A percentile compares a stretch with the other conserved stretches of the same genome.
Evolutionary conservation across 2,113 vertebrate genomes (phyloP).

Genomic region (Pollimyrus isidori): DNA sequence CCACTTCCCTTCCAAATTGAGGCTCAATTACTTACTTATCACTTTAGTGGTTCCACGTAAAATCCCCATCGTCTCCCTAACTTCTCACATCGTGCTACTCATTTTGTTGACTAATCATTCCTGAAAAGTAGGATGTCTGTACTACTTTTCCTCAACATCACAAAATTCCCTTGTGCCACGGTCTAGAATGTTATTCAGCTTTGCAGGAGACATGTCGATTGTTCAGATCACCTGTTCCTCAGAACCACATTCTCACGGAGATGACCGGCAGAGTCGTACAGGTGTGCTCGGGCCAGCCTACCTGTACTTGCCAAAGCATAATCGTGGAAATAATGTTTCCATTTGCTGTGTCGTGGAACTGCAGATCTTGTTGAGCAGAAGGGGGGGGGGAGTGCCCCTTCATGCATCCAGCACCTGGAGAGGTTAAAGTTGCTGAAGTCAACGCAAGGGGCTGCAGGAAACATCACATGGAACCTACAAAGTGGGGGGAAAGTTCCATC

Average conservation of each 20-base stretch:
- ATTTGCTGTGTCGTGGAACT: not conserved
- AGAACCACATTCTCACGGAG: not conserved
- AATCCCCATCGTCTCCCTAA: not conserved
- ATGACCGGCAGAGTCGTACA: not conserved
- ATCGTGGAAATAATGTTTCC: not conserved
- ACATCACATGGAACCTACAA: too few species aligned
- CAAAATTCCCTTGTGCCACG: not conserved
- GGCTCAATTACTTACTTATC: not conserved
- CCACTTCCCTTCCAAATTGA: not conserved
- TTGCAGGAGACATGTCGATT: not conserved
- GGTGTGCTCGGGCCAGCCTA: not conserved
- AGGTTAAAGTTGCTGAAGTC: not conserved
- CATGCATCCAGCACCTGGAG: not conserved
- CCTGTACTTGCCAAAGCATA: not conserved
- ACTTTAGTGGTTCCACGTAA: not conserved
- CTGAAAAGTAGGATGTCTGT: not conserved
- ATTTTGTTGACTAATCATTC: not conserved
- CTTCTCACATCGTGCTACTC: not conserved
- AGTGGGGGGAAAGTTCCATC: too few species aligned
- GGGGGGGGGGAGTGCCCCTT: not conserved
- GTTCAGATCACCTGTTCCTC: not conserved
- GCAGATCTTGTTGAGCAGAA: too few species aligned
- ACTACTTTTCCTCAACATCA: not conserved
- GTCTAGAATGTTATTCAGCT: not conserved
- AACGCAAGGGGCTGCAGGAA: not conserved